Conservation (phyloP, 2,797 vertebrate genomes). For the Phalloptychus januarius region DNA sequence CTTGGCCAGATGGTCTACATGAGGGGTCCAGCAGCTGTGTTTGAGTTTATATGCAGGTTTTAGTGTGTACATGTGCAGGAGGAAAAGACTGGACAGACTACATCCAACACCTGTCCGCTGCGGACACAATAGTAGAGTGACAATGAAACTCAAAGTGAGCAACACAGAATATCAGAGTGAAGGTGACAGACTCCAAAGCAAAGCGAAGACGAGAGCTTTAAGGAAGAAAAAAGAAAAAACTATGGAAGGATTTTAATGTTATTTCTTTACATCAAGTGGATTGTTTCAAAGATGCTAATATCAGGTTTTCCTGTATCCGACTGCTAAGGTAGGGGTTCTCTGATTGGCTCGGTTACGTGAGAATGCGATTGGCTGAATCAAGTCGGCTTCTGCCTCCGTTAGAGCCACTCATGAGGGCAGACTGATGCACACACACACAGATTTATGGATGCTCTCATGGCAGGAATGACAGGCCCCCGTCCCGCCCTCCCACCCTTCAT, state of each 20-base stretch:
- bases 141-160: conserved; percentile 20
- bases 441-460: conserved; percentile 66
- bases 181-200: neutral
- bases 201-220: neutral
- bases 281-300: neutral
- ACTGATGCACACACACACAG: conserved; percentile 47
- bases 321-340: conserved; percentile 18
- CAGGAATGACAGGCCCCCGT: conserved; percentile 54
- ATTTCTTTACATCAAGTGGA: neutral
- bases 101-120: conserved; percentile 72
- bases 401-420: conserved; percentile 70
- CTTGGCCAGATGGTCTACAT: conserved; percentile 79
- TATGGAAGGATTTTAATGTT: neutral
- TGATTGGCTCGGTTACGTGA: conserved; percentile 54
- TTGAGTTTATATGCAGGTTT: conserved; percentile 30
- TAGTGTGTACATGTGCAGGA: conserved; percentile 13
- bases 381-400: conserved; percentile 56
- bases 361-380: conserved; percentile 56
- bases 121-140: conserved; percentile 59
- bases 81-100: conserved; percentile 48
- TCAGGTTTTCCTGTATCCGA: neutral
- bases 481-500: conserved; percentile 29
- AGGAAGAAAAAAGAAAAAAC: neutral
- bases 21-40: conserved; percentile 75
- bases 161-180: conserved; percentile 30